Percentiles rank a stretch among this genome's conserved stretches.
Conservation (phyloP, 2,888 invertebrate genomes). For the Drosophila neotestacea region DNA sequence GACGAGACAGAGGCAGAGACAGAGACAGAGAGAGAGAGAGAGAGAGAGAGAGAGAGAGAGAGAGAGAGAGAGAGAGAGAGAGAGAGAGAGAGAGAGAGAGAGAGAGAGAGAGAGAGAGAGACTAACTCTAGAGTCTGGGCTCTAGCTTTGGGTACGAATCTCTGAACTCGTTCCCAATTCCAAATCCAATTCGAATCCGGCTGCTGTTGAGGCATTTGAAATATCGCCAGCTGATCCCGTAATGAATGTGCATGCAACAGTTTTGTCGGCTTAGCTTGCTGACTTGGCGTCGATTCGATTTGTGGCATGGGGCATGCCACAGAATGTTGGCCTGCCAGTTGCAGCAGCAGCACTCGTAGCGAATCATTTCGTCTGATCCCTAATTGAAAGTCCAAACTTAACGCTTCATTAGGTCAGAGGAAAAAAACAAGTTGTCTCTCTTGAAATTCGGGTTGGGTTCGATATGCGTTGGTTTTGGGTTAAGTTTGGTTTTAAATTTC, state of each 20-base stretch:
- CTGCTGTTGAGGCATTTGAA: conserved; percentile 61
- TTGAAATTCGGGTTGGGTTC: background rate
- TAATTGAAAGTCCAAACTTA: conserved; percentile 74
- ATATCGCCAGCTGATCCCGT: conserved; percentile 72
- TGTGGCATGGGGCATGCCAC: conserved; percentile 39
- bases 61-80: background rate
- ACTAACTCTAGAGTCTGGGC: background rate
- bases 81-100: background rate
- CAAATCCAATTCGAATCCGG: conserved; percentile 46
- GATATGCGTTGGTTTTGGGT: conserved; percentile 41
- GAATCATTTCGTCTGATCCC: conserved; percentile 32
- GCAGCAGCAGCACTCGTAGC: conserved; percentile 19
- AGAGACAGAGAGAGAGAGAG: background rate
- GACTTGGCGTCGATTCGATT: background rate
- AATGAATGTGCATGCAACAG: conserved; percentile 66
- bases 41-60: background rate
- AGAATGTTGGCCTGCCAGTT: conserved; percentile 14
- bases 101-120: background rate
- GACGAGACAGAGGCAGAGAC: background rate
- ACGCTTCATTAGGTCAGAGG: conserved; percentile 71
- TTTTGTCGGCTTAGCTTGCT: conserved; percentile 53
- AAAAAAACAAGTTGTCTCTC: conserved; percentile 11
- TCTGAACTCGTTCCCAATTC: conserved; percentile 62
- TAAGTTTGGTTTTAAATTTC: conserved; percentile 67
- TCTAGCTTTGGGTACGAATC: background rate